Evolutionary conservation across 2,113 vertebrate species (phyloP).

Genomic region (Scophthalmus maximus): DNA sequence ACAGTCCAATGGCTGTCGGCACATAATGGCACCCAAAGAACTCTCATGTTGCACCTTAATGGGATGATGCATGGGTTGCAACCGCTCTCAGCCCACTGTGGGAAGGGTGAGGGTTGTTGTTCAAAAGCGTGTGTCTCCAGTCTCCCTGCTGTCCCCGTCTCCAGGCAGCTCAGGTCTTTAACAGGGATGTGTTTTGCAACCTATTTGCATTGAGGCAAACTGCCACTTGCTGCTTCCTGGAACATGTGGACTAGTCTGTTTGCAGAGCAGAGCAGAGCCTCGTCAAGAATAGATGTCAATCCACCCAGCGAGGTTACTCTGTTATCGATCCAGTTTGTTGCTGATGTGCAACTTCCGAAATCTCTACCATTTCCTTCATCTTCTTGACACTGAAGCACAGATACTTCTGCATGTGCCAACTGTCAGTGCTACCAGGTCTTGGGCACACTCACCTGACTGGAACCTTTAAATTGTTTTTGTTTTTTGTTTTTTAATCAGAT

Average conservation of each 20-base stretch:
- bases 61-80: slow-evolving; percentile 32
- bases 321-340: slow-evolving; percentile 17
- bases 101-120: slow-evolving; percentile 29
- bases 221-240: slow-evolving; percentile 20
- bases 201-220: slow-evolving; percentile 26
- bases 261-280: slow-evolving; percentile 9
- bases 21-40: slow-evolving; percentile 41
- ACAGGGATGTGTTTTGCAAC: slow-evolving; percentile 29
- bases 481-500: neutral
- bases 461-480: neutral
- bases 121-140: slow-evolving; percentile 17
- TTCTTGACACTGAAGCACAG: neutral
- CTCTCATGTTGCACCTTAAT: slow-evolving; percentile 48
- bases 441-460: neutral
- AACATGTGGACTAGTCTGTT: slow-evolving; percentile 7
- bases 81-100: slow-evolving; percentile 21
- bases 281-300: slow-evolving; percentile 17
- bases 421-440: neutral
- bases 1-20: slow-evolving; percentile 41
- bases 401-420: neutral
- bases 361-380: too few relatives aligned
- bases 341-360: slow-evolving; percentile 21
- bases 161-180: slow-evolving; percentile 39
- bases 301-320: neutral
- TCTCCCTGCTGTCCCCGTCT: slow-evolving; percentile 26